Conservation (phyloP, 2,888 invertebrate genomes). For the Unio pictorum region DNA sequence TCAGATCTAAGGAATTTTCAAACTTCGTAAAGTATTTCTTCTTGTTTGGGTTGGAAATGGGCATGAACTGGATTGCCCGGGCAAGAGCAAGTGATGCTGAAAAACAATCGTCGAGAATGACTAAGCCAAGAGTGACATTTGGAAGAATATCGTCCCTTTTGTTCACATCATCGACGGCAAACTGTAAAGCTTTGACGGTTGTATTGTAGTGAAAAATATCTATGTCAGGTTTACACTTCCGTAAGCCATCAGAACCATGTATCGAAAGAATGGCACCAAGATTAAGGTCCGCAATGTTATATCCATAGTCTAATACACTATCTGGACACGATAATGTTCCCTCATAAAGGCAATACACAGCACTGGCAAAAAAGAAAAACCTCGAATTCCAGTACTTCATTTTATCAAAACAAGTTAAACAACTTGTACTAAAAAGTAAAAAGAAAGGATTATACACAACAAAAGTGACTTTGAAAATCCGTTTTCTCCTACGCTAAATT, state of each 20-base stretch:
- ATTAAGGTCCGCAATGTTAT: constrained; percentile 28
- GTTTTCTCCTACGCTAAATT: no score
- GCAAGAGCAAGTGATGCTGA: constrained; percentile 41
- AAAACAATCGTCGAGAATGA: constrained; percentile 49
- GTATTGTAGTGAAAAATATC: constrained; percentile 28
- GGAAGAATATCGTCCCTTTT: constrained; percentile 31
- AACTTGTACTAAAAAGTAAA: no score
- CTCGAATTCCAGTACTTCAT: no score
- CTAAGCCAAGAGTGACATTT: constrained; percentile 41
- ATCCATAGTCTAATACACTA: no score
- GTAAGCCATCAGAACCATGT: constrained; percentile 28
- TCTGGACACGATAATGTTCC: no score
- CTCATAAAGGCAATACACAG: no score
- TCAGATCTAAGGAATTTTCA: background rate
- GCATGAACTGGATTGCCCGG: constrained; percentile 51
- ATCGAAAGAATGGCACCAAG: constrained; percentile 51
- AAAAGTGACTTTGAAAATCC: no score
- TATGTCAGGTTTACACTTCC: constrained; percentile 25
- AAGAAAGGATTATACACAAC: no score
- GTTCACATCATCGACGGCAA: constrained; percentile 47
- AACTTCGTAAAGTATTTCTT: background rate
- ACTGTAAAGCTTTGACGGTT: constrained; percentile 42
- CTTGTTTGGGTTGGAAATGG: constrained; percentile 13
- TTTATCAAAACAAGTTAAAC: no score
- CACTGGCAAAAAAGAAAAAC: no score